These are phyloP conservation scores for Mechanitis messenoides DNA, from an alignment of 2,888 invertebrate species.

Conservation along the genomic window DNA sequence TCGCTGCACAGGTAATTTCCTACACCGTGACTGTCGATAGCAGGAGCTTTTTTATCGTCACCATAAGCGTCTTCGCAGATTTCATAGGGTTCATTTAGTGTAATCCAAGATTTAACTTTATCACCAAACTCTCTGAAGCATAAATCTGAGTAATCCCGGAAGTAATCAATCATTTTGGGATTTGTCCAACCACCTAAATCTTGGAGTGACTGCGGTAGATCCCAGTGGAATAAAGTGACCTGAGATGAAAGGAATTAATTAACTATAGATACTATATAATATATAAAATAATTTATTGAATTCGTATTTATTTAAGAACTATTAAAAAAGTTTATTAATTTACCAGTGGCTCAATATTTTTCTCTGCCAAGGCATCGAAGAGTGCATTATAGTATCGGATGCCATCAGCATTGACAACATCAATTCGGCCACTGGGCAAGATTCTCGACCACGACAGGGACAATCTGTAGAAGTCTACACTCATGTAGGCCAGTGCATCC, in stretches of 20 bases:
- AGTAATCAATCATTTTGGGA: constrained; percentile 71
- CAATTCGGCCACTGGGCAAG: constrained; percentile 76
- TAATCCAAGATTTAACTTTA: constrained; percentile 80
- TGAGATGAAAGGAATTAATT: constrained; percentile 30
- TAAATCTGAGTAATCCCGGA: constrained; percentile 74
- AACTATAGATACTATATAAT: neutral
- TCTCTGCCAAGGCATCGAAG: constrained; percentile 77
- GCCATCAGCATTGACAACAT: constrained; percentile 76
- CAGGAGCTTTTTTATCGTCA: constrained; percentile 71
- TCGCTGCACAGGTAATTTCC: constrained; percentile 81
- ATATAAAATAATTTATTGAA: neutral
- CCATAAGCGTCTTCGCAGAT: constrained; percentile 75
- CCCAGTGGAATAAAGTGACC: constrained; percentile 83
- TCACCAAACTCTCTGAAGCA: constrained; percentile 76
- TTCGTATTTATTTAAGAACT: neutral
- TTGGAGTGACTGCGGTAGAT: constrained; percentile 78
- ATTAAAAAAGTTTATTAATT: constrained; percentile 29
- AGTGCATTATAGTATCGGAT: constrained; percentile 81
- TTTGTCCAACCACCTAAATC: constrained; percentile 76
- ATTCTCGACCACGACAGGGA: constrained; percentile 81
- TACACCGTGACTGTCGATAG: constrained; percentile 72
- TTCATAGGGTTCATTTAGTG: constrained; percentile 81
- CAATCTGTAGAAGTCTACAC: constrained; percentile 76
- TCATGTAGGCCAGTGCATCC: constrained; percentile 64
- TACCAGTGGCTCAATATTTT: constrained; percentile 79